A percentile compares a stretch with the other conserved stretches of the same genome.
These are phyloP conservation scores for Neomonachus schauinslandi DNA, from an alignment of 2,113 vertebrate species.

Conservation along the genomic window DNA sequence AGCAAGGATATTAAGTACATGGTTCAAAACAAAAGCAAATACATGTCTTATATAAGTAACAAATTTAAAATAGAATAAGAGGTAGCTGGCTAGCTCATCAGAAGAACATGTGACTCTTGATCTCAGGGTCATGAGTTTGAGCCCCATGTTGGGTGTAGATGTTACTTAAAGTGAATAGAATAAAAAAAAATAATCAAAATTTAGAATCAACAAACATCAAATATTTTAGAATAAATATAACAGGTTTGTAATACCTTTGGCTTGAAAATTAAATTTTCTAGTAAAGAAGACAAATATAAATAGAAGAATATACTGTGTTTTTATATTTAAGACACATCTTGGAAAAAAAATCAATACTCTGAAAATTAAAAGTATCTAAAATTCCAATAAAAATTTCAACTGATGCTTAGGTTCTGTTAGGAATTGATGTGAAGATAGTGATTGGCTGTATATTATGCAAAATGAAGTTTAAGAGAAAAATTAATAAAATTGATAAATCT, in stretches of 20 bases:
- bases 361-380: not conserved
- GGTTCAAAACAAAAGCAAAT: not conserved
- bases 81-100: not conserved
- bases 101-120: not conserved
- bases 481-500: not conserved
- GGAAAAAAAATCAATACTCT: not conserved
- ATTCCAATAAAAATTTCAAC: not conserved
- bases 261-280: not conserved
- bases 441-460: not conserved
- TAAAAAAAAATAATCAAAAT: not conserved
- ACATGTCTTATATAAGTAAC: not conserved
- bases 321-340: not conserved
- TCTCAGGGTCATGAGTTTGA: not conserved
- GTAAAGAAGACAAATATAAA: not conserved
- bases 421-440: not conserved
- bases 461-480: not conserved
- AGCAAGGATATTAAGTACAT: not conserved
- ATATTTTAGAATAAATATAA: not conserved
- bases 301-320: not conserved
- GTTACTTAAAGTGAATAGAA: not conserved
- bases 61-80: not conserved
- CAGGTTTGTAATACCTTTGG: not conserved
- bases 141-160: not conserved
- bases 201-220: not conserved
- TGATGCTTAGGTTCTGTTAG: not conserved